A percentile compares a stretch with the other conserved stretches of the same genome.
Evolutionary conservation across 2,888 invertebrate genomes (phyloP).

Genomic region (Agriotes lineatus): DNA sequence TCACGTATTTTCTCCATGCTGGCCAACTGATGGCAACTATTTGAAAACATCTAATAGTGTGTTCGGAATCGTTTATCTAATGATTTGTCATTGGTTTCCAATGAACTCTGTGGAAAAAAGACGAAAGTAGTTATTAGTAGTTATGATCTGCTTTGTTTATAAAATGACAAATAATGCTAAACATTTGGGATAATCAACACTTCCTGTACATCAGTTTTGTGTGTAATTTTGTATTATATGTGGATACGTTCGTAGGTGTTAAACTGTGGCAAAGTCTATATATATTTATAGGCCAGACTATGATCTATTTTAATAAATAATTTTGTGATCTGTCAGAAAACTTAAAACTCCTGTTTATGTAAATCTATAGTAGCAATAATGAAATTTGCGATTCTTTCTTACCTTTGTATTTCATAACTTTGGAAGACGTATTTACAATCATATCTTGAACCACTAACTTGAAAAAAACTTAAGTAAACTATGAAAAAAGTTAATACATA

Average conservation of each 20-base stretch:
- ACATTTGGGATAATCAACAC: not conserved
- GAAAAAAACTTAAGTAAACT: constrained; percentile 48
- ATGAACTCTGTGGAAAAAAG: constrained; percentile 24
- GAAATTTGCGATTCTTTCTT: constrained; percentile 19
- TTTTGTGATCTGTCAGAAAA: constrained; percentile 50
- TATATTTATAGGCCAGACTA: constrained; percentile 34
- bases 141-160: constrained; percentile 39
- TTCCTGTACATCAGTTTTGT: constrained; percentile 16
- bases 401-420: constrained; percentile 59
- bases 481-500: constrained; percentile 56
- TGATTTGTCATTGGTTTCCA: constrained; percentile 31
- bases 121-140: constrained; percentile 65
- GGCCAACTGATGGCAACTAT: constrained; percentile 17
- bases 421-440: constrained; percentile 55
- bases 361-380: not conserved
- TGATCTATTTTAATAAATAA: constrained; percentile 42
- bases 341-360: constrained; percentile 12
- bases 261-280: constrained; percentile 17
- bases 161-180: constrained; percentile 27
- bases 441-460: constrained; percentile 53
- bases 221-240: not conserved
- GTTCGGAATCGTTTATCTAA: not conserved
- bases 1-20: constrained; percentile 79
- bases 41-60: constrained; percentile 22
- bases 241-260: constrained; percentile 18